Evolutionary conservation across 2,113 vertebrate genomes (phyloP), one percentile per base, ranked within the genome.

Genomic region (Ciconia stormi): DNA sequence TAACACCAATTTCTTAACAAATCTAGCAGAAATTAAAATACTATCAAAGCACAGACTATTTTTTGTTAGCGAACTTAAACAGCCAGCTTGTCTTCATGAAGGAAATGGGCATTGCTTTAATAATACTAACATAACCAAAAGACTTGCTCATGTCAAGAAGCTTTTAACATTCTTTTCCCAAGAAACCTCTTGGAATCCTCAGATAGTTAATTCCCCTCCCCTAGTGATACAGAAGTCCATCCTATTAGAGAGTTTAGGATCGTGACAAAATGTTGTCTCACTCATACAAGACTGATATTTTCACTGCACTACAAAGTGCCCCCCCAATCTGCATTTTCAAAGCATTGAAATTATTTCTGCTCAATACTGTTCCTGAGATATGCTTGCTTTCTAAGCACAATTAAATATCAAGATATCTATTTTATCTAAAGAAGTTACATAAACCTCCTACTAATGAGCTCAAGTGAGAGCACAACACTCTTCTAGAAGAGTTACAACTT

Each of bases 401-500:
- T 69, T 82, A 76, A 91, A 52, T 58, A 95, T 19, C 69, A 71
- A 30, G 58, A 13, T 93, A 94, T 2, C 95, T 91, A 53, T 80
- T 91, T 89, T 59, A 87, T 80, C 71, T 94, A 61, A 84, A 93
- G 65, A 40, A 79, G 79, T 91, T 95, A 93, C 47, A 90, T 91
- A 95, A 95, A 84, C 81, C 84, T 92, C 94, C 94, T 82, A 91
- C 89, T 66, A 65, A 63, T 0, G 20, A 89, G 83, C 78, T 93
- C 82, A 52, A 85, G 63, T 11, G 38, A 91, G 94, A 95, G 94
- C 69, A 82, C 36, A 92, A 16, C 3, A 6, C 52, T 77, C 52
- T 76, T 38, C 65, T 27, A 34, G 38, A 78, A 82, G 58, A 49
- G 47, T 30, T 78, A 67, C 1, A 6, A 38, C 40, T 93, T 69